phyloP scores from a whole-genome alignment of 2,888 invertebrate species.

The Acrocera orbiculus region DNA sequence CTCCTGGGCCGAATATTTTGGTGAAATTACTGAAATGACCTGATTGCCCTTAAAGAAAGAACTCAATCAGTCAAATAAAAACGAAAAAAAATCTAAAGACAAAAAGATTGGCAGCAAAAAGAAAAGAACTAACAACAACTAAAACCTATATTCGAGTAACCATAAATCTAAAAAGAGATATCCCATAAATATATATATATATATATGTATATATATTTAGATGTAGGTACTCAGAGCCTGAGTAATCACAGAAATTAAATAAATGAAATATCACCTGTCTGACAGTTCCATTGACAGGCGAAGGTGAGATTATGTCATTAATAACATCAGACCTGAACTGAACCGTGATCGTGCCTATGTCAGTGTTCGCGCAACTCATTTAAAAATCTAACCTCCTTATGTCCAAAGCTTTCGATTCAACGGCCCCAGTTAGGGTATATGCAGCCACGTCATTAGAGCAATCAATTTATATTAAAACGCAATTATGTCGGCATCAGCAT shows the following conservation, averaged over 20 bases:
- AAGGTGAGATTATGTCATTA: slow-evolving; percentile 13
- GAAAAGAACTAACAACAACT: no score
- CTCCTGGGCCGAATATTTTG: no score
- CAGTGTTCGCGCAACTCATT: background rate
- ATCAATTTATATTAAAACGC: slow-evolving; percentile 13
- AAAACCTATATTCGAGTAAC: no score
- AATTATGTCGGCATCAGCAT: slow-evolving; percentile 13
- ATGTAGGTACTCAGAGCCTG: no score
- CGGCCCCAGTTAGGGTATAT: slow-evolving; percentile 4
- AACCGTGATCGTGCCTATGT: slow-evolving; percentile 3
- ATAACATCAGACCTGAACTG: slow-evolving; percentile 10
- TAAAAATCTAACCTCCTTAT: slow-evolving; percentile 1
- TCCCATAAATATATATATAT: no score
- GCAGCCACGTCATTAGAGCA: slow-evolving; percentile 7
- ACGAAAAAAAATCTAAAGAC: no score
- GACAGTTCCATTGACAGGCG: slow-evolving; percentile 13
- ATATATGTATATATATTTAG: no score
- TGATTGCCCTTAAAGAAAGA: no score
- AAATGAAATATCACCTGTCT: slow-evolving; percentile 13
- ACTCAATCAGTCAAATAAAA: no score
- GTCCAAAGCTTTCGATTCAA: slow-evolving; percentile 1
- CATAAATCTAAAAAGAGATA: no score
- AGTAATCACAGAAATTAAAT: slow-evolving; percentile 10
- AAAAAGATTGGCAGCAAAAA: no score
- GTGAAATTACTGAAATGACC: no score